Evolutionary conservation across 2,888 invertebrate species (phyloP), one percentile per base, ranked within the genome.

Genomic region (Liodrosophila aerea): DNA sequence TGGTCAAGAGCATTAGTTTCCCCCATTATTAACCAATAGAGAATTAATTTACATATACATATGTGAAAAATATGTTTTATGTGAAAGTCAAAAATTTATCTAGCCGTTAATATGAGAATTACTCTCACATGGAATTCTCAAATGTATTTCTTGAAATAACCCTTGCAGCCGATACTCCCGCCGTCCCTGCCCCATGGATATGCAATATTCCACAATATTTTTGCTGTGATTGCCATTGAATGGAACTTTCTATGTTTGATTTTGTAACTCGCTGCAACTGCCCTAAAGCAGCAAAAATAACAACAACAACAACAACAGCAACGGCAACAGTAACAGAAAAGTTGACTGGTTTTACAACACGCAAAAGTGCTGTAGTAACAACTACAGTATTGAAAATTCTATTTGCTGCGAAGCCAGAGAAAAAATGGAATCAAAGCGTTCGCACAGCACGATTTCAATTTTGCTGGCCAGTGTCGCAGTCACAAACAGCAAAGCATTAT

Each of bases 341-440:
- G 67, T 73, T 82, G 76, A 77, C 78, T 77, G 75, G 67, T 75
- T 77, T 82, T 75, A 75, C 73, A 66, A 69, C 68, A 76, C 76
- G 72, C 68, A 65, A 78, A 68, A 64, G 67, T 56, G 69, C 62
- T 68, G 29, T 52, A 78, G 60, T 57, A 59, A 22, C 15, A 61
- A 62, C 9, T 41, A 46, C 46, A 46, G 46, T 12, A 43, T 18
- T 2, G 29, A 50, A 7, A 31, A 7, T 29, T 30, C 36, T 36
- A 7, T 22, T 29, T 5, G 39, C n/a, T n/a, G n/a, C n/a, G n/a
- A n/a, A n/a, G n/a, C n/a, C n/a, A 34, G 18, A 31, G 15, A 44
- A 59, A 59, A 41, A 27, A n/a, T 15, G 40, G 43, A 64, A 44
- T 71, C 71, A 80, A 76, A 80, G 71, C 73, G 72, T 29, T 3